Evolutionary conservation across 2,113 vertebrate genomes (phyloP), one percentile per base, ranked within the genome.

Genomic region (Oxygymnocypris stewartii): DNA sequence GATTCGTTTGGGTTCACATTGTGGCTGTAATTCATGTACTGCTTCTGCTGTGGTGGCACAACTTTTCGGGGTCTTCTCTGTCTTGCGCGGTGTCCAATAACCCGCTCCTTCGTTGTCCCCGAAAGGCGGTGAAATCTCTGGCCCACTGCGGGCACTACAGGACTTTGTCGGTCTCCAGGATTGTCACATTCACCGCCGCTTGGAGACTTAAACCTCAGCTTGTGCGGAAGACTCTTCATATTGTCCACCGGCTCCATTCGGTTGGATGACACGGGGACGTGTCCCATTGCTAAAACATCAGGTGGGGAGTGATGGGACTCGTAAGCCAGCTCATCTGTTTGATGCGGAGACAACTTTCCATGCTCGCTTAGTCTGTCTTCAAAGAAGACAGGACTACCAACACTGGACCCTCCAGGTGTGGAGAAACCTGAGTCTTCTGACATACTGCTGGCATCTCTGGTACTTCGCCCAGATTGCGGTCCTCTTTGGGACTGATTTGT

Each of bases 351-450:
- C 4, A 93, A 87, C 35, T 94, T 94, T n/a, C 91, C 95, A 1
- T 93, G 94, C 14, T 96, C 96, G 3, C 94, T 94, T 18, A 95
- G 90, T 2, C 94, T 92, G 84, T 96, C 96, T 16, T 96, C 96
- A 23, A 96, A 96, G 91, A 96, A 96, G 76, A 96, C 88, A 0
- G 96, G 96, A 88, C 95, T 96, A 9, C 95, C 95, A 40, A 96
- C 93, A 1, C 94, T 96, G 87, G 95, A 96, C 0, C 95, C 93
- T 0, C 95, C 94, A 0, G 96, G 96, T 0, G 96, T 96, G 18
- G 96, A 96, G 89, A 96, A 96, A 0, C 96, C 96, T 0, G 96
- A 96, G 89, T 96, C 96, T 90, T 96, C 96, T 0, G 96, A 96
- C 86, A 92, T 82, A 89, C 90, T 93, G 4, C 91, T 91, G 0